Percentiles rank a stretch among this genome's conserved stretches.
Conservation (phyloP, 2,888 invertebrate species). For the Gortyna flavago region DNA sequence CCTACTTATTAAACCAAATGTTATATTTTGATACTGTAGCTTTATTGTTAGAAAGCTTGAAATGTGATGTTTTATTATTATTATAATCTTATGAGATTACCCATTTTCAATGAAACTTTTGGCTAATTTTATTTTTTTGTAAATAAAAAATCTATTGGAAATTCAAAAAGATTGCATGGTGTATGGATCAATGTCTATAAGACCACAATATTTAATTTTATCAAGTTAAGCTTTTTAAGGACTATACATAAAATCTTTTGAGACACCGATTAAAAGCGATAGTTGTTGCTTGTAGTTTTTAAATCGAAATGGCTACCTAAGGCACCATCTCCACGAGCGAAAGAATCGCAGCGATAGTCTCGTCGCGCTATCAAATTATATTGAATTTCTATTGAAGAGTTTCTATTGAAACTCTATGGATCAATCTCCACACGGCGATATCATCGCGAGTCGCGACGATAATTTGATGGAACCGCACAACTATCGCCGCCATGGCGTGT, state of each 20-base stretch:
- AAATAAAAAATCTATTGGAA: neutral
- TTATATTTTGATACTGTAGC: slow-evolving; percentile 37
- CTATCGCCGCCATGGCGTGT: too few species aligned
- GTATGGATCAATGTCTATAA: slow-evolving; percentile 12
- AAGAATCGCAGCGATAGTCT: neutral
- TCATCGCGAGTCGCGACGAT: neutral
- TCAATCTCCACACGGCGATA: neutral
- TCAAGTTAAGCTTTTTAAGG: neutral
- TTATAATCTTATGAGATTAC: slow-evolving; percentile 2
- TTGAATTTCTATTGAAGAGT: too few species aligned
- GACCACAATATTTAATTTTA: neutral
- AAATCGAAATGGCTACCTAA: neutral
- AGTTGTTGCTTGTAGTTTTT: neutral
- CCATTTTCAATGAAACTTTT: neutral
- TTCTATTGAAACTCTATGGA: neutral
- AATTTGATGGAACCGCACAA: too few species aligned
- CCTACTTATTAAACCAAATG: slow-evolving; percentile 17
- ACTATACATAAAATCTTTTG: neutral
- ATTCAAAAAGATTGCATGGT: neutral
- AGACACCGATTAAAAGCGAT: neutral
- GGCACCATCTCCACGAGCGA: neutral
- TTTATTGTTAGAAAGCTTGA: slow-evolving; percentile 19
- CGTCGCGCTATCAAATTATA: neutral
- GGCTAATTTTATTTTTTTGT: neutral
- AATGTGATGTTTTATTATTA: slow-evolving; percentile 18